Evolutionary conservation across 2,888 invertebrate genomes (phyloP), one percentile per base, ranked within the genome.

Genomic region (Temnothorax unifasciatus): DNA sequence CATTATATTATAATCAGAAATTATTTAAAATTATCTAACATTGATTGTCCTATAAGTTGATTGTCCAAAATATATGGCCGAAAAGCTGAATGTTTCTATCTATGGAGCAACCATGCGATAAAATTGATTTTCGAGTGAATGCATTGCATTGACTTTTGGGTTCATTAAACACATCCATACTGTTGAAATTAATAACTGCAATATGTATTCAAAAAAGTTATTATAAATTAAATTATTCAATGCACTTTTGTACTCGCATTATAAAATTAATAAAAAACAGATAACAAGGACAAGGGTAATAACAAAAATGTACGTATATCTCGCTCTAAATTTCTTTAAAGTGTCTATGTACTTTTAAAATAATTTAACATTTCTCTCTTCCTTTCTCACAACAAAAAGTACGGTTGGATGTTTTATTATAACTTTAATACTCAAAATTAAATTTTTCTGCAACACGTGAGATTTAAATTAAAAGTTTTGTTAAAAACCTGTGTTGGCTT

Each of bases 91-190:
- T 41, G 64, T 63, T 75, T 64, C 61, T 61, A 71, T 50, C 77
- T 61, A 73, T 34, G 52, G 76, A 57, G 69, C 87, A 87, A 75
- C 83, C 85, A 82, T 84, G 87, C 84, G 69, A 88, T 88, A 86
- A 90, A 89, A 90, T 90, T 85, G 90, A 88, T 90, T 90, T 88
- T 87, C 83, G 71, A 83, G 66, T 69, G 89, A 86, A 77, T 81
- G 85, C 84, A 57, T 83, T 69, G 66, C 77, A 85, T 83, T 86
- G 85, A 90, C 90, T 87, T 86, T 85, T 86, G 85, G 85, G 76
- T 91, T 91, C 87, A 90, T 90, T 90, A 89, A 88, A 84, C 90
- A 73, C 68, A 57, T 50, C 79, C 71, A 68, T 86, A 83, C 68
- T 77, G 82, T 82, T 85, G 75, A 57, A 88, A 87, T 90, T 89